Evolutionary conservation across 2,113 vertebrate genomes (phyloP).

Genomic region (Pongo abelii): DNA sequence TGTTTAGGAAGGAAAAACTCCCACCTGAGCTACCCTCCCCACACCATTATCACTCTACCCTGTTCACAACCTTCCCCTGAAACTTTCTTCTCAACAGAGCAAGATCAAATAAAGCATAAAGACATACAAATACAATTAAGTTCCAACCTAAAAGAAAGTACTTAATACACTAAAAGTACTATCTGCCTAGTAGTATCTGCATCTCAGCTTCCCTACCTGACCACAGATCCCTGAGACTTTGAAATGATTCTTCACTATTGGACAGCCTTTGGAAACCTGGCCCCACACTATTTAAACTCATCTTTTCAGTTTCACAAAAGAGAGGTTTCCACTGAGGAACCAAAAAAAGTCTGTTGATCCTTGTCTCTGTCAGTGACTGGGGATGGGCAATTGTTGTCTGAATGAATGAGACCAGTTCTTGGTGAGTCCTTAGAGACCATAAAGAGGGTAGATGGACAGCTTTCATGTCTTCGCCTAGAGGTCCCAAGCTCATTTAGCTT

Average conservation of each 20-base stretch:
- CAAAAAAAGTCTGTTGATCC: neutral
- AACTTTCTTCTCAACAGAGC: neutral
- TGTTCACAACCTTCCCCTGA: neutral
- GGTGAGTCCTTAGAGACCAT: neutral
- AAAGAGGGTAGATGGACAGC: neutral
- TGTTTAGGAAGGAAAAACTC: neutral
- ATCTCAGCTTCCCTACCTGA: neutral
- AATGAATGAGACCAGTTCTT: neutral
- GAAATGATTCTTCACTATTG: neutral
- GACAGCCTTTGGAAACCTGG: neutral
- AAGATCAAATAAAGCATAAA: constrained; percentile 25
- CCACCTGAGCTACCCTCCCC: neutral
- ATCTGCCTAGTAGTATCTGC: neutral
- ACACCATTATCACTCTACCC: neutral
- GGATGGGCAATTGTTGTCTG: neutral
- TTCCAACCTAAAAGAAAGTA: neutral
- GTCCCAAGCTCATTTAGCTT: neutral
- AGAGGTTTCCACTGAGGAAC: neutral
- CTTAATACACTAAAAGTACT: neutral
- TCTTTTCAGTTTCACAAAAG: neutral
- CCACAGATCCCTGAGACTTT: neutral
- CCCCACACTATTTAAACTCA: neutral
- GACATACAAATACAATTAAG: neutral
- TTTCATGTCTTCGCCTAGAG: neutral
- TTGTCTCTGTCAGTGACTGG: neutral